These are phyloP conservation scores for Nasonia giraulti DNA, from an alignment of 1,140 invertebrate species.

Conservation along the genomic window DNA sequence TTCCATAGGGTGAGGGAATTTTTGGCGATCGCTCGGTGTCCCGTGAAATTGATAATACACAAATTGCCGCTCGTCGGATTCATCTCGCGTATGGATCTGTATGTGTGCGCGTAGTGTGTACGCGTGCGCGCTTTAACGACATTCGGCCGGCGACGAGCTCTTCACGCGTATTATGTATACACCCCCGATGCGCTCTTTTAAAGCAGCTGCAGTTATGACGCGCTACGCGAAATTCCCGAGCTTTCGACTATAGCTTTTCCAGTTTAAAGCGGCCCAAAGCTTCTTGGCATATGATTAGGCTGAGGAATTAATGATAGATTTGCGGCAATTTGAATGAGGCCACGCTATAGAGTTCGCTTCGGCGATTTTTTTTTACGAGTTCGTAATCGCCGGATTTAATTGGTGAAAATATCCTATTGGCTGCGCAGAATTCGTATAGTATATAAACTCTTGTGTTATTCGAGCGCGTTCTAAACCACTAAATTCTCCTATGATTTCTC, in stretches of 20 bases:
- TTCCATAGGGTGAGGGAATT: background rate
- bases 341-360: no score
- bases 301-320: background rate
- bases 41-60: constrained; percentile 14
- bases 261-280: background rate
- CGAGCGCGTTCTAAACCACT: no score
- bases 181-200: background rate
- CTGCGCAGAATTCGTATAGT: no score
- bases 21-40: background rate
- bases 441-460: no score
- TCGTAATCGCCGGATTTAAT: no score
- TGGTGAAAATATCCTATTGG: no score
- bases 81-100: no score
- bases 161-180: background rate
- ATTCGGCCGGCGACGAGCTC: background rate
- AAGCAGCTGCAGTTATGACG: background rate
- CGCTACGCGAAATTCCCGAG: no score
- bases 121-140: background rate
- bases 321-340: background rate
- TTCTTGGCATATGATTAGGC: background rate
- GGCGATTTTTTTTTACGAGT: no score
- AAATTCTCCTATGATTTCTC: no score
- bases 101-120: no score
- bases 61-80: background rate
- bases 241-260: background rate